Base-by-base conservation (phyloP, 2,888 invertebrate species). In the Acanthosoma haemorrhoidale region DNA sequence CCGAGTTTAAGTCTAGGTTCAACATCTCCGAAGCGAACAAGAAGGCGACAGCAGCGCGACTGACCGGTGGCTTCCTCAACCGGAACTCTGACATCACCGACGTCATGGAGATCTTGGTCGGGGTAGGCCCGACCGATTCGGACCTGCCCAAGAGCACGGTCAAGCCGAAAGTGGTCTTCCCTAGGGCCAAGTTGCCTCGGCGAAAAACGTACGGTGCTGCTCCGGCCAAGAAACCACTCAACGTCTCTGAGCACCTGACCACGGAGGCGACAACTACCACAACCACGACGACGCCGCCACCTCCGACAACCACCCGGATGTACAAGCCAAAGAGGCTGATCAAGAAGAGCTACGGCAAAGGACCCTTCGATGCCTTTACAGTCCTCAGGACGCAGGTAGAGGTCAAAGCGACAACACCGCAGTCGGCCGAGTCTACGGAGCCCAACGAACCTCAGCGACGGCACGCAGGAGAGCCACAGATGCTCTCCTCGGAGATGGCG, bases 271-370 rank as follows among this genome's bases (percentile, higher is more conserved):
- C 74, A 9, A 73, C 73, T 8, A 74, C 74, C 11, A 72, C 74
- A 5, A 74, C 73, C 6, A 72, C 73, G 8, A 72, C 73, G 18
- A 70, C 72, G 9, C 69, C 64, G 6, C 67, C 73, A 9, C 72
- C 74, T 1, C 68, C 70, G 4, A 73, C 71, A n/a, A 73, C 72
- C 1, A 72, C 74, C 3, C 71, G 74, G 69, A 74, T 74, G 74
- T 74, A 74, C 51, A 74, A 74, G 58, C 74, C 74, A 13, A 74
- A 72, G 63, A 72, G 72, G 34, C 67, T 74, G 6, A 60, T 71
- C 39, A 72, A 73, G 18, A 74, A 73, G 59, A 70, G 70, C 15
- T 61, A 66, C 38, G 68, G 68, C 32, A 70, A 70, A 64, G 66
- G 61, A 38, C 71, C 71, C 41, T 68, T 73, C 6, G 71, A 74